These are phyloP conservation scores for Spisula solida DNA, from an alignment of 2,888 invertebrate genomes.

Conservation along the genomic window DNA sequence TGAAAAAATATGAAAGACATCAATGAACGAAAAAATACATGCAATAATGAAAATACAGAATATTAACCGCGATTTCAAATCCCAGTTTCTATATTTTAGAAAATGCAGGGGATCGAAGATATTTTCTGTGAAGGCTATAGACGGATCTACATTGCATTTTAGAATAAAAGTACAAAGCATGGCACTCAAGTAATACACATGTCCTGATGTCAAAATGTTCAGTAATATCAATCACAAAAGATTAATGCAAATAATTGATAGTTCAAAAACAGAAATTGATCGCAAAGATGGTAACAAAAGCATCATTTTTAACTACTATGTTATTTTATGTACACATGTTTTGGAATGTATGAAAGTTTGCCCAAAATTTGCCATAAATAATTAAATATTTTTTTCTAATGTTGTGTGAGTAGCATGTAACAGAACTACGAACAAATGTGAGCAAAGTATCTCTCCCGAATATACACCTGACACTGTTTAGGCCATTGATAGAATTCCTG, in stretches of 20 bases:
- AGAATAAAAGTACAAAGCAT: not conserved
- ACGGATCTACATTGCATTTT: not conserved
- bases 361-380: slow-evolving; percentile 30
- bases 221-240: not conserved
- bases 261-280: not conserved
- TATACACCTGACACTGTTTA: not conserved
- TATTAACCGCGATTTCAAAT: not conserved
- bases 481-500: not conserved
- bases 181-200: not conserved
- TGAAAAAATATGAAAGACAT: slow-evolving; percentile 43
- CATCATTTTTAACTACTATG: not conserved
- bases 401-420: not conserved
- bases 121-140: not conserved
- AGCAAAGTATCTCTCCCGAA: slow-evolving; percentile 4
- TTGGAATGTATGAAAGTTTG: slow-evolving; percentile 25
- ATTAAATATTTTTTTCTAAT: slow-evolving; percentile 22
- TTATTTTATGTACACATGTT: slow-evolving; percentile 18
- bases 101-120: not conserved
- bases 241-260: not conserved
- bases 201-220: not conserved
- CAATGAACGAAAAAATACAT: slow-evolving; percentile 9
- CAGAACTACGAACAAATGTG: not conserved
- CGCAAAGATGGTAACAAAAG: slow-evolving; percentile 10
- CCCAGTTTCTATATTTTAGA: not conserved
- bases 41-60: not conserved